Percentiles rank a stretch among this genome's conserved stretches.
These are phyloP conservation scores for Musca vetustissima DNA, from an alignment of 1,140 invertebrate genomes.

Conservation along the genomic window DNA sequence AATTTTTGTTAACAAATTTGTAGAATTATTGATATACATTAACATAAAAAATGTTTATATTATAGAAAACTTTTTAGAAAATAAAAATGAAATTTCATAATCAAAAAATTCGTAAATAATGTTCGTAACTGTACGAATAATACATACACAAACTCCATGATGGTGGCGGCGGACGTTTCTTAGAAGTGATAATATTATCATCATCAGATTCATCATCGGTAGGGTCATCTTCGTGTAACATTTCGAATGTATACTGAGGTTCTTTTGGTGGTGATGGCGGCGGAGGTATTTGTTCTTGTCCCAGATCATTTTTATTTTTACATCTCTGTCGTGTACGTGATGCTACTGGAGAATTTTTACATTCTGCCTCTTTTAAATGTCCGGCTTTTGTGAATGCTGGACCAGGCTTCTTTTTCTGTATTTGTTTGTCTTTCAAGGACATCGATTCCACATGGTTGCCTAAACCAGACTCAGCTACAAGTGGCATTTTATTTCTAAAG, in stretches of 20 bases:
- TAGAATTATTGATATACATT: too few species aligned
- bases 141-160: slow-evolving; percentile 58
- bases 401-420: too few species aligned
- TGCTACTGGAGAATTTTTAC: slow-evolving; percentile 31
- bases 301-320: slow-evolving; percentile 6
- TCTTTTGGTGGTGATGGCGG: neutral
- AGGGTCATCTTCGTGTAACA: slow-evolving; percentile 60
- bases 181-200: slow-evolving; percentile 45
- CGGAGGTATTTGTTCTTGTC: neutral
- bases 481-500: too few species aligned
- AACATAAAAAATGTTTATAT: too few species aligned
- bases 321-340: slow-evolving; percentile 41
- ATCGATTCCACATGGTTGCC: too few species aligned
- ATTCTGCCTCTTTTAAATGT: slow-evolving; percentile 43
- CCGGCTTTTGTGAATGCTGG: slow-evolving; percentile 40
- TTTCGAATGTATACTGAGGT: slow-evolving; percentile 53
- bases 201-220: slow-evolving; percentile 56
- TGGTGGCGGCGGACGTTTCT: slow-evolving; percentile 57
- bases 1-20: too few species aligned
- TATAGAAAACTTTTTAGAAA: too few species aligned
- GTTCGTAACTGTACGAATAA: too few species aligned
- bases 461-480: too few species aligned
- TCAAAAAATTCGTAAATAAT: too few species aligned
- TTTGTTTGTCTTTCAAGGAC: too few species aligned
- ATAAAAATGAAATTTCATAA: too few species aligned